These are phyloP conservation scores for Mesocricetus auratus DNA, from an alignment of 2,113 vertebrate genomes.

Conservation along the genomic window DNA sequence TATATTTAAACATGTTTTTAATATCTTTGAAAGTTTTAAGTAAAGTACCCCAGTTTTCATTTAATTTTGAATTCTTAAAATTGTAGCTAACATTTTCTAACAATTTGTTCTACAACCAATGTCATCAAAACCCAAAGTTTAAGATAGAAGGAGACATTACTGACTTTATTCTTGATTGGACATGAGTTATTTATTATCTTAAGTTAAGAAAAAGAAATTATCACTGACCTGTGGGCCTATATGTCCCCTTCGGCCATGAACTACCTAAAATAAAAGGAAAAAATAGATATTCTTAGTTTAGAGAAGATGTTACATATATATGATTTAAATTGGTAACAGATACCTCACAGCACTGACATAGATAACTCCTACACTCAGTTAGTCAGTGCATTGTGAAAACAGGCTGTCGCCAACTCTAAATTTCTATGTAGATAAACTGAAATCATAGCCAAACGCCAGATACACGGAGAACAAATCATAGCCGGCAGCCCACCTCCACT, in stretches of 20 bases:
- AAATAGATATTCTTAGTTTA: neutral
- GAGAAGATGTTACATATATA: neutral
- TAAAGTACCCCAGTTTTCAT: neutral
- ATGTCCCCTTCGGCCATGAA: conserved; percentile 73
- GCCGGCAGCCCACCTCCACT: neutral
- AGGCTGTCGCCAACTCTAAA: neutral
- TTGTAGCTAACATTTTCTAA: conserved; percentile 23
- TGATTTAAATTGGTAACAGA: conserved; percentile 36
- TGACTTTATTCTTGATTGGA: neutral
- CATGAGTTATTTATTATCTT: neutral
- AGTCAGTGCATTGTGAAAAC: neutral
- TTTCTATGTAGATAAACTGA: neutral
- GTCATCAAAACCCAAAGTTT: neutral
- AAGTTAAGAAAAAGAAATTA: conserved; percentile 25
- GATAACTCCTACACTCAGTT: neutral
- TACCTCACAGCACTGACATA: neutral
- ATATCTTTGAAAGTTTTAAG: neutral
- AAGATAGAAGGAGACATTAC: neutral
- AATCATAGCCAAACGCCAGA: neutral
- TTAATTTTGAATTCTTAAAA: conserved; percentile 50
- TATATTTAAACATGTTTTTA: neutral
- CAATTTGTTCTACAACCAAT: conserved; percentile 18
- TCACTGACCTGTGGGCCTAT: conserved; percentile 65
- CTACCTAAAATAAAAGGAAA: conserved; percentile 65
- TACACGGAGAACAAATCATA: neutral